phyloP scores from a whole-genome alignment of 2,797 vertebrate genomes.

The Acridotheres tristis region DNA sequence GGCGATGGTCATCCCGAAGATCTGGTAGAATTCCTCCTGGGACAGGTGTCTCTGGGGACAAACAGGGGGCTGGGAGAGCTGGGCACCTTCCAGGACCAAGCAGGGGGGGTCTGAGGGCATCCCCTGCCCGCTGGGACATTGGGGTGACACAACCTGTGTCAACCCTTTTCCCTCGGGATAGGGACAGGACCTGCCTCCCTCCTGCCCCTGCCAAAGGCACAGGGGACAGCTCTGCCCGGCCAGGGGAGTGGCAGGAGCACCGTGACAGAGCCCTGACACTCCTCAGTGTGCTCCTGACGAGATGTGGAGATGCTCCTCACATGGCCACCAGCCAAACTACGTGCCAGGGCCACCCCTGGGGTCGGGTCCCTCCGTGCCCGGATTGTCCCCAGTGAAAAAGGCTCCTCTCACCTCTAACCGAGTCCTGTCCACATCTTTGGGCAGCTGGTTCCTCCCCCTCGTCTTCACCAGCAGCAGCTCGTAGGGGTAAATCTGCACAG shows the following conservation, averaged over 20 bases:
- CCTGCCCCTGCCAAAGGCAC: background rate
- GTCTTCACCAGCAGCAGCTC: slow-evolving; percentile 95
- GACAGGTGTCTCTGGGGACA: slow-evolving; percentile 91
- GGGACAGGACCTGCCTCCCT: too few relatives aligned
- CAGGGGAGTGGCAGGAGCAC: background rate
- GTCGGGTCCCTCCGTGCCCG: background rate
- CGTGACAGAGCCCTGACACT: background rate
- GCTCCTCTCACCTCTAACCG: slow-evolving; percentile 87
- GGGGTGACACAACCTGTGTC: background rate
- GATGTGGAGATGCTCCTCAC: background rate
- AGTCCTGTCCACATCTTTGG: slow-evolving; percentile 94
- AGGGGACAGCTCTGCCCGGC: background rate
- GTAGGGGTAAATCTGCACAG: slow-evolving; percentile 90
- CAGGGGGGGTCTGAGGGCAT: background rate
- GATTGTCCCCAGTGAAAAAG: background rate
- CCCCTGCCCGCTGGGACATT: background rate
- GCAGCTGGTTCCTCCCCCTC: slow-evolving; percentile 90
- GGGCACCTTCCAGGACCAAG: accelerated
- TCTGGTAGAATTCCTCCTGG: slow-evolving; percentile 93
- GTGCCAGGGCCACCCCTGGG: accelerated
- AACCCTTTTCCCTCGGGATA: accelerated
- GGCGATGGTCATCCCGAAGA: slow-evolving; percentile 95
- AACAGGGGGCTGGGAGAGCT: background rate
- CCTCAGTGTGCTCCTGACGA: background rate
- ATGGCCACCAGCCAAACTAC: accelerated